A percentile compares a stretch with the other conserved stretches of the same genome.
These are phyloP conservation scores for Hoplostethus atlanticus DNA, from an alignment of 2,797 vertebrate species.

Conservation along the genomic window DNA sequence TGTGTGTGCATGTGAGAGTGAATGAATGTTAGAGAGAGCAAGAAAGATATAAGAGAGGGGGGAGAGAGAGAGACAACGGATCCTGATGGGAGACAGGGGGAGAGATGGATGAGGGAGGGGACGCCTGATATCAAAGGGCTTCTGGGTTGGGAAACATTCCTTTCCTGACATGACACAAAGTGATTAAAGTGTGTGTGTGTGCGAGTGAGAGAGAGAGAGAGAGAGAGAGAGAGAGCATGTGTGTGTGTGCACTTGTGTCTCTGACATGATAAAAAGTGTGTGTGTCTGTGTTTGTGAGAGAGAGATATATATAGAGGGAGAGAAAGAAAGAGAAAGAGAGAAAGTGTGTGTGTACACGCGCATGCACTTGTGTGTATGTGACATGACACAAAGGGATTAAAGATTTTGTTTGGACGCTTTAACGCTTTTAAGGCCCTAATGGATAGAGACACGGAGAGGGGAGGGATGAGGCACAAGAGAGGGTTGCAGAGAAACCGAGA, in stretches of 20 bases:
- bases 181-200: conserved; percentile 75
- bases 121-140: conserved; percentile 79
- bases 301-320: neutral
- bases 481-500: conserved; percentile 34
- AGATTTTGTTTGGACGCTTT: conserved; percentile 62
- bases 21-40: neutral
- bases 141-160: conserved; percentile 83
- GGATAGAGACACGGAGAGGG: conserved; percentile 61
- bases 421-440: conserved; percentile 77
- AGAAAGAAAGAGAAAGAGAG: conserved; percentile 1
- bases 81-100: conserved; percentile 71
- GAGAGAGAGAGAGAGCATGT: conserved; percentile 2
- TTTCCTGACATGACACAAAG: conserved; percentile 85
- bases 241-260: conserved; percentile 35
- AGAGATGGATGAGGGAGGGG: conserved; percentile 66
- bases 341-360: neutral
- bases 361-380: conserved; percentile 13
- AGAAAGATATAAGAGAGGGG: conserved; percentile 15
- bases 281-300: conserved; percentile 5
- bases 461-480: conserved; percentile 49
- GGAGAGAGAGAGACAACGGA: conserved; percentile 31
- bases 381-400: conserved; percentile 61
- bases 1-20: neutral
- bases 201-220: conserved; percentile 9
- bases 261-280: conserved; percentile 32